A percentile compares a stretch with the other conserved stretches of the same genome.
These are phyloP conservation scores for Zonitis immaculata DNA, from an alignment of 2,888 invertebrate genomes.

Conservation along the genomic window DNA sequence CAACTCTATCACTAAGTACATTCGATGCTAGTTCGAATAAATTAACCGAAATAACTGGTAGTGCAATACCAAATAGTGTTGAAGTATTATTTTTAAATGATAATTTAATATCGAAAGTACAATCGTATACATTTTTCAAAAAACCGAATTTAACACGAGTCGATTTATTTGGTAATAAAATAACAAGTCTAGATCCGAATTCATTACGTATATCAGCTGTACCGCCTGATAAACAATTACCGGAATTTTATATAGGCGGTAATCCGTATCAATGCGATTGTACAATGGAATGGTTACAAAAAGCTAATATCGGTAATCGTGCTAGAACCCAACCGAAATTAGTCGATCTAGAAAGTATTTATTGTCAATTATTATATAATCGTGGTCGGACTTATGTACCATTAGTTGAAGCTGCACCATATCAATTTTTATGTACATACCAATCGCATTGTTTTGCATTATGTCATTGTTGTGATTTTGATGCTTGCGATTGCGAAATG, in stretches of 20 bases:
- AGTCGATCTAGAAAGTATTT: constrained; percentile 77
- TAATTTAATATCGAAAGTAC: constrained; percentile 76
- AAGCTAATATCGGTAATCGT: constrained; percentile 69
- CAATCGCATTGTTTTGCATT: constrained; percentile 79
- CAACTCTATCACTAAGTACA: constrained; percentile 69
- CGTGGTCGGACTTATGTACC: constrained; percentile 69
- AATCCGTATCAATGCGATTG: constrained; percentile 87
- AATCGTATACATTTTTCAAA: constrained; percentile 82
- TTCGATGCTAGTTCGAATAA: constrained; percentile 80
- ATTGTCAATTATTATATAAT: constrained; percentile 75
- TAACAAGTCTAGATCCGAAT: constrained; percentile 70
- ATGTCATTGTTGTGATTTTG: constrained; percentile 88
- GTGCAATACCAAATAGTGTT: constrained; percentile 77
- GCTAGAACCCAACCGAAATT: constrained; percentile 75
- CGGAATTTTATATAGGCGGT: constrained; percentile 78
- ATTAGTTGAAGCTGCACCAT: constrained; percentile 71
- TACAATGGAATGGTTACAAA: constrained; percentile 86
- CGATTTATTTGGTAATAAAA: constrained; percentile 75
- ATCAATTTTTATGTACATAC: constrained; percentile 81
- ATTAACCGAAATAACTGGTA: constrained; percentile 75
- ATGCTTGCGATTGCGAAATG: constrained; percentile 90
- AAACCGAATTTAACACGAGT: constrained; percentile 79
- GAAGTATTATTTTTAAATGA: constrained; percentile 74
- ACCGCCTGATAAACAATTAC: constrained; percentile 65
- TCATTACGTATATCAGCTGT: constrained; percentile 72